These are phyloP conservation scores for Setipinna tenuifilis DNA, from an alignment of 2,797 vertebrate genomes.

Conservation along the genomic window DNA sequence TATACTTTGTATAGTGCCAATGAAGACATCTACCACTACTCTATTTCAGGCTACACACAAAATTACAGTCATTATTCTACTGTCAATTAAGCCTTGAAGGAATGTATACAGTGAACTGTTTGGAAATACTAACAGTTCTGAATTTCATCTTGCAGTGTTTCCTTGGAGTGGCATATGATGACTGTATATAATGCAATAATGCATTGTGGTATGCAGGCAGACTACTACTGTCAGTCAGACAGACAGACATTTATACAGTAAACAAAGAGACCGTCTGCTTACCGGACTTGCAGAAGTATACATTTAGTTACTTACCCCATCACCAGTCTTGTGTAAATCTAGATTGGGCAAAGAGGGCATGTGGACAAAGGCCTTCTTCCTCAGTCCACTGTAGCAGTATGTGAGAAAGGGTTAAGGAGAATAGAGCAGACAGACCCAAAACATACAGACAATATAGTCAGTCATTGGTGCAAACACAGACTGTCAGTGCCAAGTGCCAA, in stretches of 20 bases:
- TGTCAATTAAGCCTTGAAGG: not conserved
- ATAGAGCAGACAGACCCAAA: slow-evolving; percentile 35
- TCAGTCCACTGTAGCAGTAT: slow-evolving; percentile 98
- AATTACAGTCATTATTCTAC: too few relatives aligned
- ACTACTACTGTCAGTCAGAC: not conserved
- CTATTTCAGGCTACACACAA: too few relatives aligned
- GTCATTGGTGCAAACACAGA: too few relatives aligned
- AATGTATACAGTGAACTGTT: not conserved
- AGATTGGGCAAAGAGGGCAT: slow-evolving; percentile 95
- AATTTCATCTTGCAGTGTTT: not conserved
- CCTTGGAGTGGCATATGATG: not conserved
- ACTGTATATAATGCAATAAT: not conserved
- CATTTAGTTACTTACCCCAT: slow-evolving; percentile 80
- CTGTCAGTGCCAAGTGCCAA: not conserved
- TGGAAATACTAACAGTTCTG: not conserved
- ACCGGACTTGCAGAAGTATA: not conserved
- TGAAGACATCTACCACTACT: too few relatives aligned
- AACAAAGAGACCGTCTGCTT: not conserved
- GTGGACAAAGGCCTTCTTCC: slow-evolving; percentile 96
- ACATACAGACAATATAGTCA: too few relatives aligned
- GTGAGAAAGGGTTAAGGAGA: slow-evolving; percentile 85
- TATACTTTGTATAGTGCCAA: too few relatives aligned
- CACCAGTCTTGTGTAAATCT: slow-evolving; percentile 91
- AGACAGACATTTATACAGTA: not conserved
- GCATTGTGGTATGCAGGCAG: not conserved